phyloP scores from a whole-genome alignment of 1,140 invertebrate genomes.

The Yoshiicerus persimilis region DNA sequence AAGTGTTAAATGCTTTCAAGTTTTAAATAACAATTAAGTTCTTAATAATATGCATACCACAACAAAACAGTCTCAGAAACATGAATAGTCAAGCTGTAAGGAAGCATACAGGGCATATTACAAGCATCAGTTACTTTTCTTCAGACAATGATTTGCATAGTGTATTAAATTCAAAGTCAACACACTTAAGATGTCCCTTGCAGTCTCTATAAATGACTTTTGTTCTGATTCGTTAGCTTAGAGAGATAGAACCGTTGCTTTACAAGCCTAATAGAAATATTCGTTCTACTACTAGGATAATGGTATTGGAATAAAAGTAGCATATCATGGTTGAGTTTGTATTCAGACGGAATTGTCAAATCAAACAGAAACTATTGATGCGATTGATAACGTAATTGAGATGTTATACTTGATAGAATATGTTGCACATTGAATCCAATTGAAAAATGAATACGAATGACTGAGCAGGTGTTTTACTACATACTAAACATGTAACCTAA shows the following conservation, averaged over 20 bases:
- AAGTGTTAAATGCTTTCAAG: too few species aligned
- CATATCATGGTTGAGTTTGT: background rate
- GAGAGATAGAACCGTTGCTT: background rate
- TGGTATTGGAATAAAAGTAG: background rate
- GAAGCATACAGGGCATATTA: background rate
- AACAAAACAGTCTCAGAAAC: background rate
- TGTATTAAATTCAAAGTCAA: background rate
- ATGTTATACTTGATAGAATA: background rate
- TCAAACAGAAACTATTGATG: background rate
- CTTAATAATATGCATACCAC: too few species aligned
- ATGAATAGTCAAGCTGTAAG: background rate
- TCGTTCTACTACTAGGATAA: background rate
- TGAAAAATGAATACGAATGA: background rate
- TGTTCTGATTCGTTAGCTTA: background rate
- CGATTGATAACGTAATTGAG: background rate
- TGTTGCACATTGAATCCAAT: background rate
- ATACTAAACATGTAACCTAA: background rate
- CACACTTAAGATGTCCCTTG: background rate
- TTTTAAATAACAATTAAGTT: too few species aligned
- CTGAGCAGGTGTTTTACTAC: background rate
- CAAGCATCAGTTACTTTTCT: background rate
- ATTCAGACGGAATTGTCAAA: background rate
- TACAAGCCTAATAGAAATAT: background rate
- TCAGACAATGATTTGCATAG: background rate
- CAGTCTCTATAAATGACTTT: background rate